A percentile compares a stretch with the other conserved stretches of the same genome.
Conservation (phyloP, 2,888 invertebrate genomes). For the Gymnosoma rotundatum region DNA sequence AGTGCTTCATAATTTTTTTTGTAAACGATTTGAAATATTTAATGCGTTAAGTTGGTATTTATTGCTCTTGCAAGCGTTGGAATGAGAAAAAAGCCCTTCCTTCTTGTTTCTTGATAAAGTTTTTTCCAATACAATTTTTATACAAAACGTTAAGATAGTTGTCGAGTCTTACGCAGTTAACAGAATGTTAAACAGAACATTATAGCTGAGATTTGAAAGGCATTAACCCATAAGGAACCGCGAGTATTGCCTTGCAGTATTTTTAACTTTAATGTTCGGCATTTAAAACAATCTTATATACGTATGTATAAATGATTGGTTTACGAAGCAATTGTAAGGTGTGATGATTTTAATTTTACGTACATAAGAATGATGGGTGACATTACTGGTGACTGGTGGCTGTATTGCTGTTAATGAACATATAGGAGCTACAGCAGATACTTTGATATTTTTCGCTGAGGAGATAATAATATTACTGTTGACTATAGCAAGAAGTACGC, state of each 20-base stretch:
- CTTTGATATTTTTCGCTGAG: too few relatives aligned
- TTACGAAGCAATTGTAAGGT: too few relatives aligned
- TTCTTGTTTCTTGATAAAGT: conserved; percentile 30
- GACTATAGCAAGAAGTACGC: too few relatives aligned
- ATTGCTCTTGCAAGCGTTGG: conserved; percentile 80
- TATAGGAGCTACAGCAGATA: too few relatives aligned
- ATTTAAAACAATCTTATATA: too few relatives aligned
- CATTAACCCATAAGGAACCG: conserved; percentile 37
- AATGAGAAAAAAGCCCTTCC: conserved; percentile 69
- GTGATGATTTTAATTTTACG: too few relatives aligned
- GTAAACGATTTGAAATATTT: conserved; percentile 78
- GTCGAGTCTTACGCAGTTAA: conserved; percentile 21
- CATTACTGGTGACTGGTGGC: too few relatives aligned
- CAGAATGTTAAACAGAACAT: conserved; percentile 23
- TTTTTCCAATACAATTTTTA: conserved; percentile 9
- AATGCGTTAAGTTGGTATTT: conserved; percentile 81
- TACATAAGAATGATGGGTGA: too few relatives aligned
- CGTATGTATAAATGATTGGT: too few relatives aligned
- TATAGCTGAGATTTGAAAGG: not conserved
- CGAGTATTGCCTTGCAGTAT: not conserved
- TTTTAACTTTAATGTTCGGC: not conserved
- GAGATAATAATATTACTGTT: too few relatives aligned
- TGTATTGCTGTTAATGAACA: too few relatives aligned
- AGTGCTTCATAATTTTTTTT: conserved; percentile 46
- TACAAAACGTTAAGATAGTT: conserved; percentile 25